phyloP scores from a whole-genome alignment of 2,888 invertebrate species.

The Leuctra nigra region DNA sequence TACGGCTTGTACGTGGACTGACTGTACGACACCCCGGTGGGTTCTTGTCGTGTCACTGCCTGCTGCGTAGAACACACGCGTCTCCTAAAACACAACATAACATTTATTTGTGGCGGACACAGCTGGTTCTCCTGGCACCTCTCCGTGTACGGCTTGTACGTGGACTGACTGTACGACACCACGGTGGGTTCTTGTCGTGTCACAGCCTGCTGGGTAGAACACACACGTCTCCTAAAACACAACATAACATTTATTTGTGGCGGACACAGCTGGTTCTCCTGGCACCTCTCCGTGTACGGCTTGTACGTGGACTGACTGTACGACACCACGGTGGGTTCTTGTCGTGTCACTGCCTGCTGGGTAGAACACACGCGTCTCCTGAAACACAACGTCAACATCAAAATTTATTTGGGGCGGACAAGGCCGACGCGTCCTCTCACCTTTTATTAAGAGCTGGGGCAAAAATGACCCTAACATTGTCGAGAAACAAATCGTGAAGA shows the following conservation, averaged over 20 bases:
- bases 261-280: conserved; percentile 47
- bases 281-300: conserved; percentile 46
- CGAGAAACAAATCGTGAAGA: no score
- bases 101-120: conserved; percentile 39
- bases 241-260: no score
- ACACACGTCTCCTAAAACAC: conserved; percentile 48
- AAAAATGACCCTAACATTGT: no score
- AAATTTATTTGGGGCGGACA: no score
- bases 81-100: conserved; percentile 39
- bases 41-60: conserved; percentile 44
- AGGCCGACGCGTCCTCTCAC: no score
- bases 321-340: conserved; percentile 46
- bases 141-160: conserved; percentile 46
- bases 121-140: conserved; percentile 46
- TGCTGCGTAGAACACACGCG: conserved; percentile 48
- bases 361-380: conserved; percentile 50
- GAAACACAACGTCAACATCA: no score
- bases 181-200: conserved; percentile 46
- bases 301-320: conserved; percentile 48
- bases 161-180: conserved; percentile 47
- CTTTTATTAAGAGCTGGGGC: no score
- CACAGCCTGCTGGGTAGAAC: conserved; percentile 45
- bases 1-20: conserved; percentile 48
- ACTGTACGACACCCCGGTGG: conserved; percentile 46
- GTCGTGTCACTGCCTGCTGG: conserved; percentile 44